Percentiles rank a stretch among this genome's conserved stretches.
phyloP scores from a whole-genome alignment of 2,113 vertebrate species.

The Odocoileus hemionus region DNA sequence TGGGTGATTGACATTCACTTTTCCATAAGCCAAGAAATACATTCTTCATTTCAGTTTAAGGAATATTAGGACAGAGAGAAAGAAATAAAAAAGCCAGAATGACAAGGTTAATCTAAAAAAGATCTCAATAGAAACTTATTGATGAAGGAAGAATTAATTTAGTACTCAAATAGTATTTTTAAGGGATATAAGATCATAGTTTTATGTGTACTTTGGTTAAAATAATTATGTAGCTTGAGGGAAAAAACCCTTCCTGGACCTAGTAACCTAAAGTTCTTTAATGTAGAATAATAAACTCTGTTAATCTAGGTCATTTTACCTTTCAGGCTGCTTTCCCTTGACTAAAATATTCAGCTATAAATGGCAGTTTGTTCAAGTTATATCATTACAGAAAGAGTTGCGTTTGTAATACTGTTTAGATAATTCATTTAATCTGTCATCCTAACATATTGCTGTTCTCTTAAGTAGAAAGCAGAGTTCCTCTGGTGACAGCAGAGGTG shows the following conservation, averaged over 20 bases:
- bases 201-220: slow-evolving; percentile 21
- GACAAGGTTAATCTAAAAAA: not conserved
- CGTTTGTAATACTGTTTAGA: slow-evolving; percentile 25
- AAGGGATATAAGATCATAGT: not conserved
- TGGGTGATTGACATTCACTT: not conserved
- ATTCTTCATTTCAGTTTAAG: not conserved
- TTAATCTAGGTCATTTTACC: slow-evolving; percentile 25
- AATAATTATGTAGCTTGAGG: slow-evolving; percentile 18
- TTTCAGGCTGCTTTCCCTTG: not conserved
- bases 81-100: slow-evolving; percentile 18
- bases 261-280: slow-evolving; percentile 14
- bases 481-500: slow-evolving; percentile 38
- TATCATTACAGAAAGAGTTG: slow-evolving; percentile 3
- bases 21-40: not conserved
- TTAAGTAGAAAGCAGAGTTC: slow-evolving; percentile 49
- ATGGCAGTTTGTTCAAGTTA: slow-evolving; percentile 33
- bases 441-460: slow-evolving; percentile 51
- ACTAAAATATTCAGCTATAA: slow-evolving; percentile 30
- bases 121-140: not conserved
- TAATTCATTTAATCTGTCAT: slow-evolving; percentile 42
- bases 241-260: not conserved
- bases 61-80: not conserved
- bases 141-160: slow-evolving; percentile 11
- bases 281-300: slow-evolving; percentile 2
- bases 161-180: not conserved